Base-by-base conservation (phyloP, 2,888 invertebrate species). In the Busseola fusca region DNA sequence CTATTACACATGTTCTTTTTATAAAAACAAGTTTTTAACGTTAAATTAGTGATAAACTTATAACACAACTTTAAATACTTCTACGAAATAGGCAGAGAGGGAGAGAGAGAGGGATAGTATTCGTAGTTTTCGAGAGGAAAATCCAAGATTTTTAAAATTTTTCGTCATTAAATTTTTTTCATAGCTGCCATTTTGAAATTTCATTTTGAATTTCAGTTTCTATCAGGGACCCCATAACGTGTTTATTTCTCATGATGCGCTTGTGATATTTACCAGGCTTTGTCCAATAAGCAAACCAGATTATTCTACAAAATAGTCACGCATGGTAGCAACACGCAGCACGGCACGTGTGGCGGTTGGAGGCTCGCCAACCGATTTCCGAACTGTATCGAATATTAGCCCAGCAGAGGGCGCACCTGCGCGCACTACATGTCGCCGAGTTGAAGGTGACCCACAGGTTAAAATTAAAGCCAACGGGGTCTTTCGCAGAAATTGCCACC, bases 271-370 rank as follows among this genome's bases (percentile, higher is more conserved):
- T 18, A 45, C 25, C 45, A 70, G 40, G 50, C 25, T 71, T 71
- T 70, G 18, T 50, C 37, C 18, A 34, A 56, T 52, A 63, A 77
- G 57, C 27, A n/a, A 65, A 42, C 56, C 64, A 63, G 64, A 74
- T 69, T 12, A 60, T n/a, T 60, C 77, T 64, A 25, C 52, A 40
- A 64, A 69, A 78, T 65, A 25, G 45, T 54, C 42, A 59, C 56
- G 57, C 74, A 54, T 86, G 72, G 84, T 70, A 72, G 69, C 74
- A 65, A 58, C 69, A 69, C 57, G 67, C 79, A 67, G 67, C 72
- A 54, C 74, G 82, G 82, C 87, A 85, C 87, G 87, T 85, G 87
- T 72, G 76, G 37, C 56, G 70, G 64, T 86, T 87, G 90, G 89
- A 87, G 73, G 64, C 57, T 40, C 69, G 87, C 87, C 88, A 87